Base-by-base conservation (phyloP, 2,113 vertebrate genomes). In the Pterocles burchelli region DNA sequence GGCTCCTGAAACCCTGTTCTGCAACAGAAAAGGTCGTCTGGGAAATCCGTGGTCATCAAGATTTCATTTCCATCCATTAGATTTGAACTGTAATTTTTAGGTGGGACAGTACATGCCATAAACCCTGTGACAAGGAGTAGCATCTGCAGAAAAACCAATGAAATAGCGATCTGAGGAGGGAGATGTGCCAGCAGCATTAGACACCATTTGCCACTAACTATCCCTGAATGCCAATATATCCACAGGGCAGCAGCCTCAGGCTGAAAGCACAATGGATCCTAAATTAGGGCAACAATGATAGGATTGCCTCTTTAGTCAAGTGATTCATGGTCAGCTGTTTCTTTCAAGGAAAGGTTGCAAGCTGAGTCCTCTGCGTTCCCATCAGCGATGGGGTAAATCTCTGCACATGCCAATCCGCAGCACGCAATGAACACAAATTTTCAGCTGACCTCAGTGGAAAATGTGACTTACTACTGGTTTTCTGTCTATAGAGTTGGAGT, bases 381-480 rank as follows among this genome's bases (percentile, higher is more conserved):
- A 34, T 24, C 0, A 4, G 80, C 81, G 46, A 67, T 48, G 34
- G 67, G 66, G 49, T 78, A 89, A 92, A 95, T 90, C 83, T 94
- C 73, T 90, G 58, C 73, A 26, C 26, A 6, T 84, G 86, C 65
- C 73, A 87, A 87, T 73, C 57, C 10, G 2, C 79, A 85, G 36
- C 46, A n/a, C 45, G 33, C 65, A 91, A 62, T 31, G 45, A 70
- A 83, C 77, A 88, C 0, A 5, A 38, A 25, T 75, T 92, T 86
- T 89, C 63, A 77, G 90, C 95, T 97, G 90, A 94, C 92, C 96
- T 94, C 91, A 77, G 93, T 52, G 93, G 87, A 94, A 89, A 96
- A 94, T 49, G 85, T 96, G 92, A 96, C 89, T 97, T 95, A 83
- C 87, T 84, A 65, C 95, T 97, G 96, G 95, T 80, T 94, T 97